Evolutionary conservation across 2,888 invertebrate genomes (phyloP), one percentile per base, ranked within the genome.

Genomic region (Eupeodes latifasciatus): DNA sequence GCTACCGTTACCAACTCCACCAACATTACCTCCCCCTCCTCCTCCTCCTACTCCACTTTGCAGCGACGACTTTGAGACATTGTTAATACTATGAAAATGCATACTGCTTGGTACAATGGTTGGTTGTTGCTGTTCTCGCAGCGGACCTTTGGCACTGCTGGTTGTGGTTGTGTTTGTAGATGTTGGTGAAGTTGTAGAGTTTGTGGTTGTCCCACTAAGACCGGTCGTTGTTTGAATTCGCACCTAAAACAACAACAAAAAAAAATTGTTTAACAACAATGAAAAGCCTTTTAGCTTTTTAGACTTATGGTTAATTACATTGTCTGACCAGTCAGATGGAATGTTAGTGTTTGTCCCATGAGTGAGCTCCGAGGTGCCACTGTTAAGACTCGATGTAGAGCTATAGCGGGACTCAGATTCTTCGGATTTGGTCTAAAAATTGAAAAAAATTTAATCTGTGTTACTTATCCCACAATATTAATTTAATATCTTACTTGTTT

Each of bases 311-410:
- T 61, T 79, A 64, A 92, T 90, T 90, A 93, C 93, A 90, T 92
- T 93, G 47, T 93, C 93, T 75, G 92, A 91, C 93, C 93, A 93
- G 79, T 93, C 93, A 85, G 91, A 91, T 89, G 91, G 86, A 89
- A 83, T 89, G 86, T 89, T 90, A 27, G 89, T 72, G 75, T 62
- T 76, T 57, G 85, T 77, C 69, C 79, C 88, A 40, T 85, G 91
- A 74, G 91, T 91, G 36, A 90, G 90, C 89, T 95, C 95, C 12
- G 95, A 94, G 3, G 94, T 93, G 69, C 94, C 92, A 88, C 95
- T 95, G 90, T 95, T 95, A 55, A 95, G 92, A 80, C 95, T 95
- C 2, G 96, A 96, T 6, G 95, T 95, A 5, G 96, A 96, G 90
- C 96, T 96, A 90, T 96, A 96, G 80, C 95, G 94, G 84, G 96